phyloP scores from a whole-genome alignment of 1,140 invertebrate genomes.

The Elysia chlorotica region DNA sequence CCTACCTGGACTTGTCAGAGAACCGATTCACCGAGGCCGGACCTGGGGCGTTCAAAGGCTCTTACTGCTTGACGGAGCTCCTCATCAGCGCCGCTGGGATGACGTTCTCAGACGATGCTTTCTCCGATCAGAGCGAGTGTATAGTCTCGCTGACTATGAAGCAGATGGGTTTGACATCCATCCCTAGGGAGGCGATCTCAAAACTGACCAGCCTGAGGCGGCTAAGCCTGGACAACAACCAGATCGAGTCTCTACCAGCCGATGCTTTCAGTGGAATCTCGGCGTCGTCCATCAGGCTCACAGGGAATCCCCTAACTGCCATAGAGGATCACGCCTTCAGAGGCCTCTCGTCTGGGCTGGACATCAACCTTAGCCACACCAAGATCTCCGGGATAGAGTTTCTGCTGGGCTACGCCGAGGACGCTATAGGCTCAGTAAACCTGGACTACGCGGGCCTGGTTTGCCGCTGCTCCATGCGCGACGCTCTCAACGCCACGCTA shows the following conservation, averaged over 20 bases:
- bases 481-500: conserved; percentile 7
- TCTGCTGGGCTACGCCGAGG: conserved; percentile 1
- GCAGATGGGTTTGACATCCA: conserved; percentile 2
- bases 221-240: conserved; percentile 6
- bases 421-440: conserved; percentile 17
- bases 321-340: conserved; percentile 11
- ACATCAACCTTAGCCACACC: conserved; percentile 7
- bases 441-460: conserved; percentile 6
- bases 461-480: conserved; percentile 15
- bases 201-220: not conserved
- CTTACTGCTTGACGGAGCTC: conserved; percentile 3
- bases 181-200: not conserved
- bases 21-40: not conserved
- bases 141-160: conserved; percentile 4
- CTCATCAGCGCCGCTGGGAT: not conserved
- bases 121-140: not conserved
- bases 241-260: not conserved
- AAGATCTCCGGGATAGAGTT: conserved; percentile 10
- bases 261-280: conserved; percentile 14
- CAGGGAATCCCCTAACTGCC: not conserved
- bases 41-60: not conserved
- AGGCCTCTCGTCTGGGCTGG: not conserved
- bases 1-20: conserved; percentile 8
- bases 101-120: not conserved
- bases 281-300: conserved; percentile 5